phyloP scores from a whole-genome alignment of 1,140 invertebrate genomes.

The Aphidius ervi region DNA sequence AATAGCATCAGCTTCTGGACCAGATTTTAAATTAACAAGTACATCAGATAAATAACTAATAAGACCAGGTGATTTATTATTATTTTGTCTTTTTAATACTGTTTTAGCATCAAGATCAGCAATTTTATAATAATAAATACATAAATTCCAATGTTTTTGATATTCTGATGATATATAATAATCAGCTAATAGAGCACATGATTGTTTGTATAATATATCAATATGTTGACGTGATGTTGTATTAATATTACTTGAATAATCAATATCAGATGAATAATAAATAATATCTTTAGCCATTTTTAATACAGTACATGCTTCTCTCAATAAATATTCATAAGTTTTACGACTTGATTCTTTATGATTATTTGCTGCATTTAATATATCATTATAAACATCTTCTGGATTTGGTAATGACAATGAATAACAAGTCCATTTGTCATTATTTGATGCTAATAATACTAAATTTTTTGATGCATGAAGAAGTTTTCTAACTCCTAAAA shows the following conservation, averaged over 20 bases:
- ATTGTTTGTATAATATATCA: conserved; percentile 56
- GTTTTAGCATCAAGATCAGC: conserved; percentile 53
- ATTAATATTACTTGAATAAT: conserved; percentile 31
- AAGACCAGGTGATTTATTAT: conserved; percentile 49
- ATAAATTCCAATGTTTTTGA: conserved; percentile 57
- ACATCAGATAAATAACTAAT: conserved; percentile 53
- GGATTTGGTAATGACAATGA: conserved; percentile 60
- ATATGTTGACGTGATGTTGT: conserved; percentile 42
- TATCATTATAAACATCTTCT: conserved; percentile 62
- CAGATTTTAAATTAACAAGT: conserved; percentile 46
- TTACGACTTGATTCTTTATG: conserved; percentile 56
- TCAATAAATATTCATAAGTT: conserved; percentile 64
- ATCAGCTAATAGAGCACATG: conserved; percentile 62
- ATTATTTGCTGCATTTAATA: conserved; percentile 61
- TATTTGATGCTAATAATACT: conserved; percentile 62
- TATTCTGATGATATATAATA: conserved; percentile 59
- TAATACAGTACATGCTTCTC: conserved; percentile 64
- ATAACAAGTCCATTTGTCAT: conserved; percentile 66
- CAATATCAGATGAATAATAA: conserved; percentile 32
- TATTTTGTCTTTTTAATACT: conserved; percentile 47
- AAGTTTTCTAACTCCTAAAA: conserved; percentile 66
- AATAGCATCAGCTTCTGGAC: conserved; percentile 48
- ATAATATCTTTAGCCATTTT: conserved; percentile 48
- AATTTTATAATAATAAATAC: conserved; percentile 60
- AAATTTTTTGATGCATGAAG: conserved; percentile 61